phyloP scores from a whole-genome alignment of 2,113 vertebrate species.

The Pycnonotus jocosus region DNA sequence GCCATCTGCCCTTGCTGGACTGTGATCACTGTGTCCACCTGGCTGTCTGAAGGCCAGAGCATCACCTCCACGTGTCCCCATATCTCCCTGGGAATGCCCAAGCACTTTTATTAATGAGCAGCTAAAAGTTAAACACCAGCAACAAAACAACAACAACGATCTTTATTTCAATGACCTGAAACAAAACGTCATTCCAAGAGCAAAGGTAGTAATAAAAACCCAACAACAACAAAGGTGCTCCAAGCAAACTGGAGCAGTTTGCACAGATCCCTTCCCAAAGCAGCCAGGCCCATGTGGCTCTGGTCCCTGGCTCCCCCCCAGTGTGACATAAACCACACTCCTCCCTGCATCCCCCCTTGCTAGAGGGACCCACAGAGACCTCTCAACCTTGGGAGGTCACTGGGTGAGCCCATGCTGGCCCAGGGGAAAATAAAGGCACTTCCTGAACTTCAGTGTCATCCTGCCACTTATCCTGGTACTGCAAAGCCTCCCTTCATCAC shows the following conservation, averaged over 20 bases:
- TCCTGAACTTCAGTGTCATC: neutral
- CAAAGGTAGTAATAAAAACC: neutral
- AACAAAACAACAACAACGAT: neutral
- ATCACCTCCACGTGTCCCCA: accelerated
- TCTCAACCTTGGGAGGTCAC: neutral
- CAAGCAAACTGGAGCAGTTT: neutral
- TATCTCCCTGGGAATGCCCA: neutral
- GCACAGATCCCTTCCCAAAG: neutral
- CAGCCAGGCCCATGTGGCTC: neutral
- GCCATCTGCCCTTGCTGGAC: neutral
- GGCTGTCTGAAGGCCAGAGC: neutral
- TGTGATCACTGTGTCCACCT: neutral
- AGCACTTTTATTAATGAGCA: neutral
- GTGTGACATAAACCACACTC: accelerated
- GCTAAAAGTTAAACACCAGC: neutral
- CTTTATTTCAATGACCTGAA: neutral
- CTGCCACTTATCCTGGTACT: neutral
- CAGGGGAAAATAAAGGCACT: conserved; percentile 27
- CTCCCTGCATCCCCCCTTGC: neutral
- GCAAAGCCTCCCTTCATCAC: neutral
- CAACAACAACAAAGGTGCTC: neutral
- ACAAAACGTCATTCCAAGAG: neutral
- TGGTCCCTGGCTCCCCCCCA: neutral
- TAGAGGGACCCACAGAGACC: neutral
- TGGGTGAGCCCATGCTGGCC: neutral